These are phyloP conservation scores for Elysia chlorotica DNA, from an alignment of 1,140 invertebrate species.

Conservation along the genomic window DNA sequence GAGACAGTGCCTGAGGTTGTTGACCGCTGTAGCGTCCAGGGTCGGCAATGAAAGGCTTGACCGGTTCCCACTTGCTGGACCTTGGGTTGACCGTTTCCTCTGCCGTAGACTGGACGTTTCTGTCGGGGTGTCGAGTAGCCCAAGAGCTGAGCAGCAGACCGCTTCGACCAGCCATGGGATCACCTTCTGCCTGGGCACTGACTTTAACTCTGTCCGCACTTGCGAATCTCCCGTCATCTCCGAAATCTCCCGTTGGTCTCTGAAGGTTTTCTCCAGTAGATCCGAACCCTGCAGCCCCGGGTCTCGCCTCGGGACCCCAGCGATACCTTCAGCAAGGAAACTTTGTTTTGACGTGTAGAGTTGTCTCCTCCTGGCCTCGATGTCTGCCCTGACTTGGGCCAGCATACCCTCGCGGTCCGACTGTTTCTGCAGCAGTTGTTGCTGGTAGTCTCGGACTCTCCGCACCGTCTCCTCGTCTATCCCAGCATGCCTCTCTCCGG, in stretches of 20 bases:
- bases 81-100: too few relatives aligned
- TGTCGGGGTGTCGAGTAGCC: too few relatives aligned
- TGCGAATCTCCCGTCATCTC: too few relatives aligned
- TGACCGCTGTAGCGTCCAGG: too few relatives aligned
- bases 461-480: constrained; percentile 33
- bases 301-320: background rate
- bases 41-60: constrained; percentile 12
- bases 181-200: too few relatives aligned
- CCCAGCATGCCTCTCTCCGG: background rate
- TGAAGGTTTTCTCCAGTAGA: background rate
- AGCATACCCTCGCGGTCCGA: constrained; percentile 43
- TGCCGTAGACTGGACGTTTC: too few relatives aligned
- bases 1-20: too few relatives aligned
- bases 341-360: constrained; percentile 1
- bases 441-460: constrained; percentile 48
- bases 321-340: background rate
- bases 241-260: constrained; percentile 13
- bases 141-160: too few relatives aligned
- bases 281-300: background rate
- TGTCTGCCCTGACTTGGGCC: constrained; percentile 41
- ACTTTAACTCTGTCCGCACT: too few relatives aligned
- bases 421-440: constrained; percentile 39
- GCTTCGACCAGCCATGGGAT: too few relatives aligned
- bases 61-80: constrained; percentile 19
- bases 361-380: constrained; percentile 37